Percentiles rank a stretch among this genome's conserved stretches.
Conservation (phyloP, 2,113 vertebrate genomes). For the Notechis scutatus region DNA sequence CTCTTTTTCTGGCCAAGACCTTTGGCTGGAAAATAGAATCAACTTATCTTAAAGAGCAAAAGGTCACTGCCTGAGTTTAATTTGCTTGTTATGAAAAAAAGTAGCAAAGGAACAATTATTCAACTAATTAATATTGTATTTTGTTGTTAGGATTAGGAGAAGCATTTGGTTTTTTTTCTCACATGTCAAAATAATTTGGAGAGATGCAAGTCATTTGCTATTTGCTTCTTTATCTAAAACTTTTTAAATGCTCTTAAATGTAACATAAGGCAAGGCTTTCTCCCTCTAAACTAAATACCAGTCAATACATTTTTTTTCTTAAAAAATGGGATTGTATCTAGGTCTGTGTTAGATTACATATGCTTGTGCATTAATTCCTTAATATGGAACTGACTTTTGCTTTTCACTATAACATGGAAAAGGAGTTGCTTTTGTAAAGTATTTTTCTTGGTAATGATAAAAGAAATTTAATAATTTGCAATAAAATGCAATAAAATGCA, state of each 20-base stretch:
- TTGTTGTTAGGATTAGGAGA: background rate
- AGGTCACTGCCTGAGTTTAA: background rate
- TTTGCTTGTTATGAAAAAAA: background rate
- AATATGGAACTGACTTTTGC: background rate
- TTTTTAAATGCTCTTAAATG: background rate
- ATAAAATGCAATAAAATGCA: background rate
- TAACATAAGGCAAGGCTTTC: background rate
- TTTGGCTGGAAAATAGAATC: background rate
- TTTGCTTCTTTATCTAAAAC: background rate
- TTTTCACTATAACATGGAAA: background rate
- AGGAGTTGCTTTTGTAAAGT: constrained; percentile 7
- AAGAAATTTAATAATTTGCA: constrained; percentile 21
- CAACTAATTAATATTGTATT: background rate
- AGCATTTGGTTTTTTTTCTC: background rate
- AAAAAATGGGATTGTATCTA: background rate
- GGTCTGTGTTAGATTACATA: background rate
- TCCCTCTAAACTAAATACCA: background rate
- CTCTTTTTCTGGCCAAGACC: background rate
- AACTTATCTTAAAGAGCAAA: background rate
- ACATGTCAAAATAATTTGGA: background rate
- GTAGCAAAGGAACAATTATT: background rate
- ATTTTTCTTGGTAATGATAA: background rate
- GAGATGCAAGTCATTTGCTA: background rate
- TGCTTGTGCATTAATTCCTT: background rate
- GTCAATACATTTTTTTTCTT: background rate